Evolutionary conservation across 2,888 invertebrate genomes (phyloP), one percentile per base, ranked within the genome.

Genomic region (Hipparchia sbordonii): DNA sequence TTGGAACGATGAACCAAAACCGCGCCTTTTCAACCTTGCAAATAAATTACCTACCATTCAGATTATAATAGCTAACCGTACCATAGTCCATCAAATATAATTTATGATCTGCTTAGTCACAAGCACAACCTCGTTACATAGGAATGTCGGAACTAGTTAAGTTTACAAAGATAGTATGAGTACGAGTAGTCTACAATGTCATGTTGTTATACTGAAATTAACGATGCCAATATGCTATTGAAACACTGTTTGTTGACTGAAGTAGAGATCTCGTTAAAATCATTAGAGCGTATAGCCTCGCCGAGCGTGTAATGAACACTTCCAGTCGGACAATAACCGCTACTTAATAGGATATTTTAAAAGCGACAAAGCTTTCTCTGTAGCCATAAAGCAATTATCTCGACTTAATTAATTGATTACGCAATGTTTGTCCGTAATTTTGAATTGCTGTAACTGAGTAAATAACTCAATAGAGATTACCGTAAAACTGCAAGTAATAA

Each of bases 241-340:
- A 45, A 70, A 33, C 75, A 62, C 52, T 72, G 72, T 76, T 74
- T 76, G 73, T 76, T 71, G 74, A 73, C 71, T 74, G 73, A 69
- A 76, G 70, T 68, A 75, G 85, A 85, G 81, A 88, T 89, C 89
- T 90, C 85, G 88, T 91, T 88, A 88, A 83, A 86, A 78, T 79
- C 88, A 89, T 79, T 86, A 85, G 88, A 90, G 91, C 91, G 88
- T 84, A 85, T 83, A 85, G 81, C 79, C 79, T 84, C 86, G 82
- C 86, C 86, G 79, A 88, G 85, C 93, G 89, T 92, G 89, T 90
- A 92, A 92, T 92, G 89, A 89, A 89, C 90, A 90, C 90, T 91
- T 90, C 91, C 90, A 92, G 88, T 88, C 84, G 84, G 86, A 87
- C 88, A 89, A 87, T 87, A 89, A 90, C 90, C 88, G 88, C 90